Evolutionary conservation across 30 jellyfish, hydroid and myxozoan species (phyloP).

Genomic region (Mastigias papua): DNA sequence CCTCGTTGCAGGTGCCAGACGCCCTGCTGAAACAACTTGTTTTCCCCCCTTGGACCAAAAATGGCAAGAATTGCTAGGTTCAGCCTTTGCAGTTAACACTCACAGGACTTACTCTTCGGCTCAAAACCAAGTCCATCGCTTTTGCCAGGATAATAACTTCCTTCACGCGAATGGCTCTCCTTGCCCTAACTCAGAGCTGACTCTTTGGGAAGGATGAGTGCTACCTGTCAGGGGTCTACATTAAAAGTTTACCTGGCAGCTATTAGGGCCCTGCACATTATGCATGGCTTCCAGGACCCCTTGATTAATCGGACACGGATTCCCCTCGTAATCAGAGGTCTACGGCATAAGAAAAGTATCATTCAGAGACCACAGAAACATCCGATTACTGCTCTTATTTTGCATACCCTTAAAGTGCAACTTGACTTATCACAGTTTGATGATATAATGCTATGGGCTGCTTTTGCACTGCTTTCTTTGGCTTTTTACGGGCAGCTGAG

Average conservation of each 20-base stretch:
- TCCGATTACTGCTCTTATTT: too few species aligned
- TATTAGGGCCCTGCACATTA: neutral
- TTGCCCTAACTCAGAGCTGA: constrained; percentile 5
- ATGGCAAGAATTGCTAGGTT: neutral
- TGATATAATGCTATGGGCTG: constrained; percentile 1
- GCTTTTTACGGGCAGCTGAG: neutral
- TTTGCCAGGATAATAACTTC: neutral
- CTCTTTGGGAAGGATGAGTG: neutral
- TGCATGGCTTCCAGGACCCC: neutral
- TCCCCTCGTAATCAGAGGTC: neutral
- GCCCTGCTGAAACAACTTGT: neutral
- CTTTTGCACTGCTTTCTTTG: constrained; percentile 11
- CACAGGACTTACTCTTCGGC: too few species aligned
- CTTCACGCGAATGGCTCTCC: neutral
- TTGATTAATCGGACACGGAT: neutral
- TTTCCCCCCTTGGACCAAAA: neutral
- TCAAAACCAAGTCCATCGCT: neutral
- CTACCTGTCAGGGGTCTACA: neutral
- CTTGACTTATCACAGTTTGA: neutral
- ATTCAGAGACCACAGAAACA: neutral
- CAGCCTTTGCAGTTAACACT: neutral
- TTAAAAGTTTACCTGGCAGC: constrained; percentile 3
- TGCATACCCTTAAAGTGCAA: neutral
- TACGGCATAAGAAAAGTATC: neutral
- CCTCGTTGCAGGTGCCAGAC: neutral